Conservation (phyloP, 2,113 vertebrate species). For the Carettochelys insculpta region DNA sequence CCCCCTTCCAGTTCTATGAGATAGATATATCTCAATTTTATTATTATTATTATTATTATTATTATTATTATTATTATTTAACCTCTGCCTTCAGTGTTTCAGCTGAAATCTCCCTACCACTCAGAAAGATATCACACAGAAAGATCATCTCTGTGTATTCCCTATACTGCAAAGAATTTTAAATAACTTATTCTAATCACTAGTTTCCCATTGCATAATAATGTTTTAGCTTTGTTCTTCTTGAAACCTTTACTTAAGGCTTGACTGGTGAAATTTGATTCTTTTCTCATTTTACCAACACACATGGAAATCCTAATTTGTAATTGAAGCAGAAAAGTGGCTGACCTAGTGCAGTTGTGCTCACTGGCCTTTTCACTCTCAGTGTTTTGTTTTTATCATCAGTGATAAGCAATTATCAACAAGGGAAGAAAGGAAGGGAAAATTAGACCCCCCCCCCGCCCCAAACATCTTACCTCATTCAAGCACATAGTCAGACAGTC, state of each 20-base stretch:
- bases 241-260: neutral
- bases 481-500: neutral
- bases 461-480: neutral
- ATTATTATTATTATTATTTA: too few species aligned
- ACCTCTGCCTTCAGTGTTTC: neutral
- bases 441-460: neutral
- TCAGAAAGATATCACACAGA: neutral
- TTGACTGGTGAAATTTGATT: neutral
- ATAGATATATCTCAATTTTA: too few species aligned
- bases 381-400: constrained; percentile 1
- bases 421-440: neutral
- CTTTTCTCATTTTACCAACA: neutral
- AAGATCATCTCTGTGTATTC: neutral
- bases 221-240: neutral
- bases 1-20: too few species aligned
- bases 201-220: neutral
- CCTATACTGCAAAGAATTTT: neutral
- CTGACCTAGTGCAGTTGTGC: neutral
- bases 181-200: neutral
- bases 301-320: neutral
- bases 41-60: too few species aligned
- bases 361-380: constrained; percentile 19
- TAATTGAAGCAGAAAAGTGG: neutral
- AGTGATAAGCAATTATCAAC: neutral
- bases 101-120: neutral